phyloP scores from a whole-genome alignment of 2,113 vertebrate species.

The Channa maculata region DNA sequence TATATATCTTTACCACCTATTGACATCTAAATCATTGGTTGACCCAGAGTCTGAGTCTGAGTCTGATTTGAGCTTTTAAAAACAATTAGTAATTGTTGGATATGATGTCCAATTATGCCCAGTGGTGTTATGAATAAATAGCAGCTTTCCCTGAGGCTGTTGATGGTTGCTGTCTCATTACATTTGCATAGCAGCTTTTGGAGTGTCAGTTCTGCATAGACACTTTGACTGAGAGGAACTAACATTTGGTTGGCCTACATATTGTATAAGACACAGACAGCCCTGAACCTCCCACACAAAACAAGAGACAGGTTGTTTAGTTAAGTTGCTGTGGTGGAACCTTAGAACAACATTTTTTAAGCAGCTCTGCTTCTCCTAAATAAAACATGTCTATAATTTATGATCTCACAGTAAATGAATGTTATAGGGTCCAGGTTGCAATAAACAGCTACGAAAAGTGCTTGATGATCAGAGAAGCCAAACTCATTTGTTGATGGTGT shows the following conservation, averaged over 20 bases:
- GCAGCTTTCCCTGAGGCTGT: constrained; percentile 27
- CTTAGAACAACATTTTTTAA: not conserved
- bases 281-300: constrained; percentile 31
- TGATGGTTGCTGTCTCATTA: constrained; percentile 52
- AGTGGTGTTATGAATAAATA: constrained; percentile 46
- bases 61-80: constrained; percentile 44
- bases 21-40: constrained; percentile 20
- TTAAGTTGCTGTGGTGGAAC: not conserved
- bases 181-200: constrained; percentile 37
- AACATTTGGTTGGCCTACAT: constrained; percentile 47
- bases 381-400: constrained; percentile 2
- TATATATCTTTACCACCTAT: not conserved
- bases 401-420: not conserved
- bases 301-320: constrained; percentile 26
- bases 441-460: not conserved
- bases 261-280: constrained; percentile 33
- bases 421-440: constrained; percentile 11
- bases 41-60: constrained; percentile 4
- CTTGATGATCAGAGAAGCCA: constrained; percentile 2
- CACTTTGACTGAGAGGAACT: constrained; percentile 33
- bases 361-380: constrained; percentile 15
- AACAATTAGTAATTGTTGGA: constrained; percentile 49
- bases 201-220: constrained; percentile 25
- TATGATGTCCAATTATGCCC: constrained; percentile 46
- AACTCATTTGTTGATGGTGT: constrained; percentile 7